Evolutionary conservation across 2,797 vertebrate genomes (phyloP), one percentile per base, ranked within the genome.

Genomic region (Vultur gryphus): DNA sequence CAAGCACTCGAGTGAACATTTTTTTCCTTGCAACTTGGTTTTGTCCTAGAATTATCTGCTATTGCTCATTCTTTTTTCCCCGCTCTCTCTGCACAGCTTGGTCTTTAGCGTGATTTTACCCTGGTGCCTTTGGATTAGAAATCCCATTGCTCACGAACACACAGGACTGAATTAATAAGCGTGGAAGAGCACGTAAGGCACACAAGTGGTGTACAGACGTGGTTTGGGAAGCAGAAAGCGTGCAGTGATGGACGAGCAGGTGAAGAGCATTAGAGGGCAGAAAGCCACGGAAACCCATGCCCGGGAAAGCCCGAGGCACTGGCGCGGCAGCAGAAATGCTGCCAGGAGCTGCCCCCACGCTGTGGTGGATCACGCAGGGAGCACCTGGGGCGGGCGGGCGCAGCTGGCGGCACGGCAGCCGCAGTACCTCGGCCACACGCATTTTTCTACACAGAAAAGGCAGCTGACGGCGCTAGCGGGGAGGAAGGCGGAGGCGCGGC

Each of bases 161-260:
- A 24, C 6, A 14, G 16, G 70, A 11, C 13, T 3, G 65, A 19
- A 0, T 10, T 41, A 57, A 1, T 5, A 23, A 58, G 16, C 0
- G 5, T 8, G 24, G 24, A 23, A 46, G 25, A 33, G 29, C 24
- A 16, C 1, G 1, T 5, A 31, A 20, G 14, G 15, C 11, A 11
- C 58, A 6, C 7, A 0, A 0, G 2, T 3, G 5, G 7, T 1
- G 10, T 3, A 17, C 10, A 23, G 6, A 6, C 2, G 1, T 3
- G 24, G 24, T 16, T 17, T 19, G 52, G 23, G 14, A 21, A 55
- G 37, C 52, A 16, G 7, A 3, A 17, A 17, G 5, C 0, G 7
- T 3, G 67, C 9, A 8, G 18, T 0, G 4, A 29, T 1, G 37
- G 43, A 16, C 3, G 2, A 54, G 20, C 19, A 13, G 2, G 3